Conservation (phyloP, 2,888 invertebrate genomes). For the Andrena praecox region DNA sequence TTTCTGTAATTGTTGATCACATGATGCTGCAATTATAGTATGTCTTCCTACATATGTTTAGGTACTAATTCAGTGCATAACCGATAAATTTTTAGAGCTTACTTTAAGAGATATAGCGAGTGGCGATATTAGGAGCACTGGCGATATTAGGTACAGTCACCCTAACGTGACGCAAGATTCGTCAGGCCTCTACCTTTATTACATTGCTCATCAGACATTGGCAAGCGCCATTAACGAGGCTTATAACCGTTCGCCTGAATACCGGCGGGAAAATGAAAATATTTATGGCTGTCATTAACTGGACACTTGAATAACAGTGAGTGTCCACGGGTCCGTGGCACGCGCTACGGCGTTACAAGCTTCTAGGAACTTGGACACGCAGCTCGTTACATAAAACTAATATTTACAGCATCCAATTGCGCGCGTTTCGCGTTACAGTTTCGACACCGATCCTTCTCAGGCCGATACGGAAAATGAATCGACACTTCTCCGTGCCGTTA, state of each 20-base stretch:
- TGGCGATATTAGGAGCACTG: too few species aligned
- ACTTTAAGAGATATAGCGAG: too few species aligned
- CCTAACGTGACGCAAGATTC: background rate
- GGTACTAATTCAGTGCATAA: too few species aligned
- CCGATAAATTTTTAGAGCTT: too few species aligned
- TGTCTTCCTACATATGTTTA: too few species aligned
- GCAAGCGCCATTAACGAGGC: background rate
- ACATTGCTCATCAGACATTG: too few species aligned
- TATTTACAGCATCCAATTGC: slow-evolving; percentile 15
- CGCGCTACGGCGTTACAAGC: background rate
- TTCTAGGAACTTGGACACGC: slow-evolving; percentile 1
- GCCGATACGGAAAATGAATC: background rate
- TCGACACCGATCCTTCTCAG: background rate
- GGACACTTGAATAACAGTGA: background rate
- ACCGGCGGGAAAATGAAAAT: background rate
- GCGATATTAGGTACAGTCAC: too few species aligned
- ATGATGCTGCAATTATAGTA: too few species aligned
- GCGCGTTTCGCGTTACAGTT: slow-evolving; percentile 10
- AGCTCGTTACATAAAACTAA: slow-evolving; percentile 12
- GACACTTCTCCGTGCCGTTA: background rate
- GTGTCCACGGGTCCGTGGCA: background rate
- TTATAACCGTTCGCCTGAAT: background rate
- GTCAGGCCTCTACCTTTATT: too few species aligned
- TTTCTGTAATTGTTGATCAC: too few species aligned
- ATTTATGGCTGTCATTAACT: background rate